These are phyloP conservation scores for Euura saliciscinereae DNA, from an alignment of 1,140 invertebrate genomes.

Conservation along the genomic window DNA sequence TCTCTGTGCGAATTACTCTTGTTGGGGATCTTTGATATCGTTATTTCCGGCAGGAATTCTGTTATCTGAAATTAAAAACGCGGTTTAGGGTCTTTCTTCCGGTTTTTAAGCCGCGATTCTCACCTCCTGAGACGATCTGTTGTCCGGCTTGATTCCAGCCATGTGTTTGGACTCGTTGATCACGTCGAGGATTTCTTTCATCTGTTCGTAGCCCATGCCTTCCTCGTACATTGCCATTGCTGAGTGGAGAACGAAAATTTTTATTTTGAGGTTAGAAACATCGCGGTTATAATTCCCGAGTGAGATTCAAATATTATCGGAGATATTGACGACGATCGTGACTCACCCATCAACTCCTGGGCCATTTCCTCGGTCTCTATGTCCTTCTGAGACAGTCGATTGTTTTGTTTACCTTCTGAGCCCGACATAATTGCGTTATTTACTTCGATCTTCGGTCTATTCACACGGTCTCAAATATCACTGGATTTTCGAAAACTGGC, in stretches of 20 bases:
- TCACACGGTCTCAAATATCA: too few relatives aligned
- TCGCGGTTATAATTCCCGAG: conserved; percentile 9
- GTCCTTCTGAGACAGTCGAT: neutral
- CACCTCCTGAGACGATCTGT: neutral
- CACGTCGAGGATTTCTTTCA: conserved; percentile 29
- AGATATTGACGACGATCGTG: neutral
- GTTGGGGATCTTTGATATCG: neutral
- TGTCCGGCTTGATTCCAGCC: conserved; percentile 14
- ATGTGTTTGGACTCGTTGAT: conserved; percentile 34
- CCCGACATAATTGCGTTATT: neutral
- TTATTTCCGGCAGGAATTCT: neutral
- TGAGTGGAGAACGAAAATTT: neutral
- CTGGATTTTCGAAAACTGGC: neutral
- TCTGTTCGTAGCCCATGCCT: conserved; percentile 25
- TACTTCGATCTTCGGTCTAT: too few relatives aligned
- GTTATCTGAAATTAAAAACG: neutral
- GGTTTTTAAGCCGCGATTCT: neutral
- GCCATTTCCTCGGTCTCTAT: conserved; percentile 33
- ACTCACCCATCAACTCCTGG: conserved; percentile 31
- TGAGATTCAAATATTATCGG: neutral
- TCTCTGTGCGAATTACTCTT: neutral
- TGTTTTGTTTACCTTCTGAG: neutral
- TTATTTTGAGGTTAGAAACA: neutral
- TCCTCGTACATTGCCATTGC: conserved; percentile 34
- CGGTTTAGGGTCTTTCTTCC: too few relatives aligned